Evolutionary conservation across 2,113 vertebrate species (phyloP), one percentile per base, ranked within the genome.

Genomic region (Cyanoramphus novaezelandiae): DNA sequence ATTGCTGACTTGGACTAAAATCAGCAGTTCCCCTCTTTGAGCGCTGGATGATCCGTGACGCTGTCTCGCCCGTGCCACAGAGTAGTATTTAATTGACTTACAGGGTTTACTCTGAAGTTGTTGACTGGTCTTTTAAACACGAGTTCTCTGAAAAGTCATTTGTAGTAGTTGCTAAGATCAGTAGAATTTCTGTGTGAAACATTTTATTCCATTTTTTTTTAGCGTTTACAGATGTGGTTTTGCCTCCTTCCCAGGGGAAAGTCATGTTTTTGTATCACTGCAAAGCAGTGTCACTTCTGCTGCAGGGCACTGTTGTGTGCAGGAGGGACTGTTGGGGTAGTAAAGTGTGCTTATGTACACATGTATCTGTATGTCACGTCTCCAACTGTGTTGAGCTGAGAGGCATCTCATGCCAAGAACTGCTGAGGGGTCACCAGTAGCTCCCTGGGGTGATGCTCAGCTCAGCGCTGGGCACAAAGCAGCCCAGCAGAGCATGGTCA

Each of bases 1-100:
- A n/a, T 33, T 80, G 44, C 79, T 95, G 83, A 77, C 82, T 88
- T 39, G 92, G 55, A 82, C 88, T 87, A 53, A 90, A 82, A 41
- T 27, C 77, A 82, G 15, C 46, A 84, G 46, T 59, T 52, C 90
- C 76, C 43, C 67, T 41, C 7, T 52, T 63, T 81, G 90, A 82
- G 67, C 67, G 49, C 55, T 55, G 86, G 83, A 63, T 95, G 85
- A 94, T 88, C 92, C 81, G 50, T 77, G 75, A 17, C 55, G 94
- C 62, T 2, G 7, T 57, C 35, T 87, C 4, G 6, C 39, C 46
- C 5, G 1, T 0, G 14, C 37, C 20, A 9, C 82, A 75, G 64
- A 90, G 55, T 27, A 7, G 57, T 41, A 12, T 79, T 90, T 89
- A 86, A 86, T 81, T 77, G 85, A 77, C 82, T 93, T 69, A 20